Evolutionary conservation across 2,888 invertebrate species (phyloP), one percentile per base, ranked within the genome.

Genomic region (Thymelicus sylvestris): DNA sequence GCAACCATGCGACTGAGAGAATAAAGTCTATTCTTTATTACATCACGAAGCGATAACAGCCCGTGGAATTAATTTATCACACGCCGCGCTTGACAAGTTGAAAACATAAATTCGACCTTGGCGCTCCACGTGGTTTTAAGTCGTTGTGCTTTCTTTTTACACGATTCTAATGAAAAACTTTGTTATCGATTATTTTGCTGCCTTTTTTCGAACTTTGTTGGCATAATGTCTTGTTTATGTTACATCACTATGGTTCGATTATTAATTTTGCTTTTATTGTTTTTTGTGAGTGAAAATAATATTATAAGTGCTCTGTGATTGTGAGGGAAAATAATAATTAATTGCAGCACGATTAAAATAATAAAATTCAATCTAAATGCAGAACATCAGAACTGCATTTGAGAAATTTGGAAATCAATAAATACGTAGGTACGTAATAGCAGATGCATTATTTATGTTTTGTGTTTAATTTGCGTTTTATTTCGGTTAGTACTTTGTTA

Each of bases 61-160:
- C 87, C 91, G 92, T 92, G 91, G 93, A 92, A 93, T 93, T 94
- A 94, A 94, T 94, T 94, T 94, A 94, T 94, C 92, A 93, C 93
- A 92, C 92, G 93, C 91, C 93, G 91, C 87, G 92, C 93, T 94
- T 94, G 93, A 94, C 93, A 94, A 94, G 93, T 93, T 93, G 93
- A 94, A 94, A 94, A 94, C 93, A 94, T 93, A 93, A 93, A 93
- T 93, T 94, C 92, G 93, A 93, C 93, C 93, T 93, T 93, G 93
- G 86, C 86, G 88, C 89, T 88, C 92, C 93, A 94, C 93, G 93
- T 94, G 93, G 92, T 91, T 89, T 84, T 83, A 82, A 86, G 86
- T 85, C 83, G 85, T 82, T 86, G 83, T 80, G 83, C 83, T 85
- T 83, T 84, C 80, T 82, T 83, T 81, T 83, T 80, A 76, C 76